Percentiles rank a stretch among this genome's conserved stretches.
These are phyloP conservation scores for Agelaius tricolor DNA, from an alignment of 2,113 vertebrate species.

Conservation along the genomic window DNA sequence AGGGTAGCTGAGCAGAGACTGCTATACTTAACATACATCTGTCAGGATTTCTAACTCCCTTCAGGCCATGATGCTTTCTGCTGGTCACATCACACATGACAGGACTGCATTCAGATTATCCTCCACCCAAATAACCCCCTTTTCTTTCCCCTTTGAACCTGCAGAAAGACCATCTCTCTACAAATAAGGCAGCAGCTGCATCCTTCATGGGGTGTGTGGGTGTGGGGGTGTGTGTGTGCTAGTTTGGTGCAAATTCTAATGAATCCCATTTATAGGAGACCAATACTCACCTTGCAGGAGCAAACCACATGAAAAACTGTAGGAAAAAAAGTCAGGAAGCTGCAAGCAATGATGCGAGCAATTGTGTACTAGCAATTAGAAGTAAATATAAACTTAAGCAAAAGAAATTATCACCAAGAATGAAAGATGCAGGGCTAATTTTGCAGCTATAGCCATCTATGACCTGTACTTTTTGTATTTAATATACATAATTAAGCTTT, in stretches of 20 bases:
- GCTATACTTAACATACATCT: neutral
- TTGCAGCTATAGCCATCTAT: neutral
- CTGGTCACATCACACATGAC: neutral
- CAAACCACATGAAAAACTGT: neutral
- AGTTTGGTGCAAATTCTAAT: neutral
- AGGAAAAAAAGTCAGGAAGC: neutral
- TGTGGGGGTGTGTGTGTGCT: neutral
- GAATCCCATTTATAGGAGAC: neutral
- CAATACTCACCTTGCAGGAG: neutral
- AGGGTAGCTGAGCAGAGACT: neutral
- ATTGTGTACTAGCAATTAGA: neutral
- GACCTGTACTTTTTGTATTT: neutral
- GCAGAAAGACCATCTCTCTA: neutral
- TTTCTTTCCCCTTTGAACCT: neutral
- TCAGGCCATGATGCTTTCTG: neutral
- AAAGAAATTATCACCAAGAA: neutral
- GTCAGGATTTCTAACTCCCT: neutral
- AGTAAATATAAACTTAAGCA: neutral
- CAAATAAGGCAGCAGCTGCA: neutral
- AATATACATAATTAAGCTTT: neutral
- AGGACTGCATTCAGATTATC: neutral
- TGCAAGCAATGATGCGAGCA: neutral
- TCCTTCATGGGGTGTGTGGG: neutral
- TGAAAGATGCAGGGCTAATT: neutral
- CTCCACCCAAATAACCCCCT: neutral